These are phyloP conservation scores for Tapirus terrestris DNA, from an alignment of 2,113 vertebrate genomes.

Conservation along the genomic window DNA sequence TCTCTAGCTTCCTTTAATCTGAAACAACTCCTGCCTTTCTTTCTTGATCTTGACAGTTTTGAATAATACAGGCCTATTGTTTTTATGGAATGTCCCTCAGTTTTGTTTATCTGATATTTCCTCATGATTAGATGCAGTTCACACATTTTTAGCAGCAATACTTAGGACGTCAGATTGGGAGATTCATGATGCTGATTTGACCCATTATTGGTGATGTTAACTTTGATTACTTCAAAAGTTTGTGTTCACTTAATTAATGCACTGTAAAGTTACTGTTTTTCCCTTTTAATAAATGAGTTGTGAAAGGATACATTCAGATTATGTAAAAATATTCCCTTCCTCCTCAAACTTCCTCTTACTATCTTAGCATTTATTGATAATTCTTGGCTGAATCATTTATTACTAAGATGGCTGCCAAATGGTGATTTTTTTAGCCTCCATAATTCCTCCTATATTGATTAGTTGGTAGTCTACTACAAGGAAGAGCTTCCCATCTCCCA, in stretches of 20 bases:
- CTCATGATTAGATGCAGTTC: constrained; percentile 24
- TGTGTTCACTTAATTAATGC: constrained; percentile 34
- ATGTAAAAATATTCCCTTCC: constrained; percentile 14
- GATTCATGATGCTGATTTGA: not conserved
- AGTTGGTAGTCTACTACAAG: not conserved
- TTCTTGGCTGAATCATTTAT: constrained; percentile 37
- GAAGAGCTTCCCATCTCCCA: not conserved
- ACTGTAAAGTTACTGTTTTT: not conserved
- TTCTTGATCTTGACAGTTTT: too few species aligned
- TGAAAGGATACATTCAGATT: constrained; percentile 22
- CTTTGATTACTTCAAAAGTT: constrained; percentile 2
- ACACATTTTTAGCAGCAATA: constrained; percentile 14
- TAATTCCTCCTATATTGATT: constrained; percentile 27
- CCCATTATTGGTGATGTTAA: not conserved
- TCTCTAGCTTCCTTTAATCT: too few species aligned
- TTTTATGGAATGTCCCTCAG: too few species aligned
- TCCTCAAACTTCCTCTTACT: not conserved
- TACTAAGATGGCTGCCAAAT: not conserved
- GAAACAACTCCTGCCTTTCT: too few species aligned
- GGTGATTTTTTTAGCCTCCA: not conserved
- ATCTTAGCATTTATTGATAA: not conserved
- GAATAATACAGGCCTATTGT: too few species aligned
- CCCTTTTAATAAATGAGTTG: constrained; percentile 11
- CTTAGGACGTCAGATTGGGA: not conserved
- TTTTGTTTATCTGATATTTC: not conserved